These are phyloP conservation scores for Carpatolechia fugitivella DNA, from an alignment of 2,888 invertebrate genomes.

Conservation along the genomic window DNA sequence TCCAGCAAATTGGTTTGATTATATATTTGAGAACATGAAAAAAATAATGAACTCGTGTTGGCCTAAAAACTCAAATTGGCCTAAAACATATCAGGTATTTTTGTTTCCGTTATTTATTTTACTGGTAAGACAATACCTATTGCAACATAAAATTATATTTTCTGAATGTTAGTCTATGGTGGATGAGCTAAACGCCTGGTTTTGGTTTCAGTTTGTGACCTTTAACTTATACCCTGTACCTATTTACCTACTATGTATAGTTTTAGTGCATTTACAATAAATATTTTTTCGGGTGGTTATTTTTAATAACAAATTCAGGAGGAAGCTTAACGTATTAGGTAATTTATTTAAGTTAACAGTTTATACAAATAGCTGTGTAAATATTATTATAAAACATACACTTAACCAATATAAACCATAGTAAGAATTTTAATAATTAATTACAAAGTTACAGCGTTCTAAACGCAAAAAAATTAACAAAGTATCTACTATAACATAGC, in stretches of 20 bases:
- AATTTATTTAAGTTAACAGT: constrained; percentile 73
- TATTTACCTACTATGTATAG: background rate
- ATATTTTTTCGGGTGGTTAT: background rate
- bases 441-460: constrained; percentile 65
- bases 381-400: constrained; percentile 73
- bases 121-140: too few species aligned
- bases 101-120: too few species aligned
- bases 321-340: constrained; percentile 70
- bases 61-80: too few species aligned
- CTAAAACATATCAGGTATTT: too few species aligned
- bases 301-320: background rate
- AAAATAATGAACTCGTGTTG: too few species aligned
- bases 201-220: too few species aligned
- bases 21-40: too few species aligned
- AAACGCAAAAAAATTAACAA: constrained; percentile 70
- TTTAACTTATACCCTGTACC: too few species aligned
- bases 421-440: constrained; percentile 39
- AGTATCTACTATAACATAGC: constrained; percentile 50
- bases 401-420: constrained; percentile 59
- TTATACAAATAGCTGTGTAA: constrained; percentile 74
- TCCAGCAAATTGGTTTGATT: too few species aligned
- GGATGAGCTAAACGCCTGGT: too few species aligned
- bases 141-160: too few species aligned
- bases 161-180: too few species aligned
- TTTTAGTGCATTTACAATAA: background rate